phyloP scores from a whole-genome alignment of 2,888 invertebrate genomes.

The Thumatha senex region DNA sequence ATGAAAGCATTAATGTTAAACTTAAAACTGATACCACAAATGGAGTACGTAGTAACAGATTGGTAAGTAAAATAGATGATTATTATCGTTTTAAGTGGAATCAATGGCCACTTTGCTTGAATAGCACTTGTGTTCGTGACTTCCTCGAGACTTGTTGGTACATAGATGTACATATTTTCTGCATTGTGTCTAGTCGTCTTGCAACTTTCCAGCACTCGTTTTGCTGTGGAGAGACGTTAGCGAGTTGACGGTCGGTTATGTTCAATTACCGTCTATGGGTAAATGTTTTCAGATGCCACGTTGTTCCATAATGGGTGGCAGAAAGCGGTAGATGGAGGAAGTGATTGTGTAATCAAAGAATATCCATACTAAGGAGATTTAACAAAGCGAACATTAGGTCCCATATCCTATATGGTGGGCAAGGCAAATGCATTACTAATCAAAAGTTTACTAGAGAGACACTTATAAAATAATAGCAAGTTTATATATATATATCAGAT shows the following conservation, averaged over 20 bases:
- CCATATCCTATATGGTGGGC: background rate
- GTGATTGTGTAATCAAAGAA: background rate
- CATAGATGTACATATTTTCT: slow-evolving; percentile 53
- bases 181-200: slow-evolving; percentile 50
- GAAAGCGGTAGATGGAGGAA: background rate
- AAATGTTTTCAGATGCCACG: slow-evolving; percentile 38
- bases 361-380: background rate
- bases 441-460: too few species aligned
- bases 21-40: too few species aligned
- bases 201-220: slow-evolving; percentile 73
- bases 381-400: background rate
- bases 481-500: too few species aligned
- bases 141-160: slow-evolving; percentile 53
- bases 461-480: too few species aligned
- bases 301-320: slow-evolving; percentile 6
- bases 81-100: slow-evolving; percentile 50
- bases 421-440: background rate
- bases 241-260: slow-evolving; percentile 31
- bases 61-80: slow-evolving; percentile 33
- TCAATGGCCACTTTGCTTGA: slow-evolving; percentile 57
- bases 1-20: too few species aligned
- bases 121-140: slow-evolving; percentile 64
- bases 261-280: slow-evolving; percentile 39
- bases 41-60: slow-evolving; percentile 31
- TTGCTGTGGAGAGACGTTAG: slow-evolving; percentile 30